Conservation (phyloP, 2,113 vertebrate species). For the Labeo rohita region DNA sequence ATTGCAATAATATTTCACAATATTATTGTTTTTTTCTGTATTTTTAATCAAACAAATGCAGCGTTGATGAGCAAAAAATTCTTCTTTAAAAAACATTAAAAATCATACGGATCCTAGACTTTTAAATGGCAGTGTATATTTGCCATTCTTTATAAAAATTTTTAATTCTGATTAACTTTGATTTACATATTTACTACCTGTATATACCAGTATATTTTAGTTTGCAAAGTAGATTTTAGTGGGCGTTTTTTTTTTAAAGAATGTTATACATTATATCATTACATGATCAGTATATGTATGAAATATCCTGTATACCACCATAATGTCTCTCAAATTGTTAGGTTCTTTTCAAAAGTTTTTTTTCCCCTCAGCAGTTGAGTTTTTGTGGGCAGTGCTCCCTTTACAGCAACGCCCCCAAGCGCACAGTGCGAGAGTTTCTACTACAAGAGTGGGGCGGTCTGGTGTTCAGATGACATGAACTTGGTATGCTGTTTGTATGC, state of each 20-base stretch:
- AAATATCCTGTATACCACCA: background rate
- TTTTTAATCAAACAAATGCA: too few relatives aligned
- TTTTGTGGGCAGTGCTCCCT: constrained; percentile 42
- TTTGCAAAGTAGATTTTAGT: background rate
- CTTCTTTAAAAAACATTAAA: too few relatives aligned
- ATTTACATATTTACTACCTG: background rate
- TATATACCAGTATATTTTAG: background rate
- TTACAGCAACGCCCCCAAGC: constrained; percentile 54
- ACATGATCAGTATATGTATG: background rate
- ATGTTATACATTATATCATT: background rate
- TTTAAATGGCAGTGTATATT: background rate
- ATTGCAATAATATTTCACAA: too few relatives aligned
- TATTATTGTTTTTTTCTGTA: background rate
- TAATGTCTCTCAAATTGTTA: constrained; percentile 7
- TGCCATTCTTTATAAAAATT: background rate
- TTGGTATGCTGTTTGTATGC: constrained; percentile 33
- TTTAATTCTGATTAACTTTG: background rate
- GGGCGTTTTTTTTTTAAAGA: background rate
- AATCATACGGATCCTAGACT: too few relatives aligned
- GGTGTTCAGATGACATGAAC: constrained; percentile 25
- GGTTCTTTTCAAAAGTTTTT: constrained; percentile 57
- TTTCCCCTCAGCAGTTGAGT: constrained; percentile 14
- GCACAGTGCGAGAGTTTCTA: constrained; percentile 10
- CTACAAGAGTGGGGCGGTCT: constrained; percentile 26
- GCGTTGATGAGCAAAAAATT: too few relatives aligned